Base-by-base conservation (phyloP, 2,113 vertebrate genomes). In the Vanacampus margaritifer region DNA sequence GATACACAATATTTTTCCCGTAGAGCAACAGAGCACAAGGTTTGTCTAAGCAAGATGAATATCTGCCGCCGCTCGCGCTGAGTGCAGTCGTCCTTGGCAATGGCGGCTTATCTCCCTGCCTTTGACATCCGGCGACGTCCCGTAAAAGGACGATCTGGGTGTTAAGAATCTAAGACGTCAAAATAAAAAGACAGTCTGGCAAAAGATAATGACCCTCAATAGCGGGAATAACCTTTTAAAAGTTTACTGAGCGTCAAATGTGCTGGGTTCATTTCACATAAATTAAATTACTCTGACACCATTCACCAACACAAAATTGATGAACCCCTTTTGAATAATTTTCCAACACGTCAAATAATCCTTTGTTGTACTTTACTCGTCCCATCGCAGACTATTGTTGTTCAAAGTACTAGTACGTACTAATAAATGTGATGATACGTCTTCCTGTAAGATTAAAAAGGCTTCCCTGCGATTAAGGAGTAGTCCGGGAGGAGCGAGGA, bases 1-100 rank as follows among this genome's bases (percentile, higher is more conserved):
- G 21, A 59, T 36, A 37, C 76, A 46, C 7, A 48, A 84, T 86
- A 79, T 82, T 79, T n/a, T 73, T 71, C 61, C 72, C 54, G 62
- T 59, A 39, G 41, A 56, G 75, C 77, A 60, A 68, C 43, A 58
- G 23, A 39, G 59, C 61, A 24, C 26, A 16, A 63, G 53, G 37
- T 66, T 71, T 78, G 80, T 79, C 50, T 66, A 71, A 85, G 87
- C 82, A 43, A 65, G 79, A 84, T 89, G 69, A 60, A 81, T 84
- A 80, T 87, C 74, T 75, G 71, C 78, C 67, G 64, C 74, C 72
- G 60, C 66, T 68, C 78, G 85, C 73, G 73, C 78, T 60, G 69
- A 69, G 45, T 81, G 76, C 64, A 35, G 53, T 56, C 35, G 77
- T 72, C 73, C 60, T 72, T 23, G 36, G 65, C 64, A 69, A 74